Conservation (phyloP, 2,888 invertebrate genomes). For the Galeopsomyia nigrocyanea region DNA sequence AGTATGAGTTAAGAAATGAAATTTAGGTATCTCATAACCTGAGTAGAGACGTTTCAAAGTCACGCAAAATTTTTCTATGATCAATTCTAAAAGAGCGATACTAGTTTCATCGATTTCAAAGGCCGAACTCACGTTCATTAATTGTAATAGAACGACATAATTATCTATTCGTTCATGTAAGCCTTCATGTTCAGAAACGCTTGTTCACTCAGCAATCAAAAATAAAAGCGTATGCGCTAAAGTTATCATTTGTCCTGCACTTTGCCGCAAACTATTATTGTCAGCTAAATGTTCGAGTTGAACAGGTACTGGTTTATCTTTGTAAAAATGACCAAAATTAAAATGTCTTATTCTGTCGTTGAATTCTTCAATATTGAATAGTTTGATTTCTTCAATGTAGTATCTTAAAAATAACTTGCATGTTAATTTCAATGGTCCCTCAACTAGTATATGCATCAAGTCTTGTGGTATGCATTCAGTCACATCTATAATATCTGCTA, state of each 20-base stretch:
- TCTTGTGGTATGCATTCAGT: too few species aligned
- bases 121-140: slow-evolving; percentile 50
- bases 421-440: slow-evolving; percentile 44
- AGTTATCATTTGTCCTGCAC: slow-evolving; percentile 50
- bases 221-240: slow-evolving; percentile 51
- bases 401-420: slow-evolving; percentile 41
- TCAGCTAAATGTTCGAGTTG: slow-evolving; percentile 34
- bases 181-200: slow-evolving; percentile 36
- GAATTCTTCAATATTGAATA: slow-evolving; percentile 50
- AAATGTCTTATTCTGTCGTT: slow-evolving; percentile 49
- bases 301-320: slow-evolving; percentile 51
- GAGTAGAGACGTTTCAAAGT: slow-evolving; percentile 49
- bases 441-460: slow-evolving; percentile 52
- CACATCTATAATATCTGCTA: too few species aligned
- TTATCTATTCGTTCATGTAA: slow-evolving; percentile 33
- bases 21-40: slow-evolving; percentile 46
- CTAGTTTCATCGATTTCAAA: slow-evolving; percentile 48
- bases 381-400: slow-evolving; percentile 46
- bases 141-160: slow-evolving; percentile 48
- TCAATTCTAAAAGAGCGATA: slow-evolving; percentile 45
- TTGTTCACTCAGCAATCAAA: slow-evolving; percentile 49
- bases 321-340: slow-evolving; percentile 50
- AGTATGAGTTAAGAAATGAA: slow-evolving; percentile 50
- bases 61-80: too few species aligned
- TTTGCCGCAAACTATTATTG: slow-evolving; percentile 49